Base-by-base conservation (phyloP, 1,140 invertebrate genomes). In the Megalonaias nervosa region DNA sequence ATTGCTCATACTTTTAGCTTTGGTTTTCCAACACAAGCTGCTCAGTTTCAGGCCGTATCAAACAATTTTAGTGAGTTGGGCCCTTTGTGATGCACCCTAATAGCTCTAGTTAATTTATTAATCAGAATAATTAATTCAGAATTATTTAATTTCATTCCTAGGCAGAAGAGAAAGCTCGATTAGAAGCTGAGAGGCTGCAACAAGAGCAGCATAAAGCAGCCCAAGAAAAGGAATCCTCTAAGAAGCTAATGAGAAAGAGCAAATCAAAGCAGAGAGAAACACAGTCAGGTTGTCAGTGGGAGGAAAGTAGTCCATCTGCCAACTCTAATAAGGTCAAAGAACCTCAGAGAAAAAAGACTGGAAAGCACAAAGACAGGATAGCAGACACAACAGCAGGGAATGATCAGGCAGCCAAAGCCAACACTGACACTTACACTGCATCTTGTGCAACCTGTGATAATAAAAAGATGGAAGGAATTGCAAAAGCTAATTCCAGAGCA, bases 81-180 rank as follows among this genome's bases (percentile, higher is more conserved):
- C 17, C 23, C 9, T 21, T 62, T 21, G n/a, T 14, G 4, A 2
- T 31, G 31, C 26, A 15, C 15, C 48, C 21, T 69, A 5, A 19
- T 14, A 14, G 13, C 17, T 69, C 31, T 55, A 48, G 19, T 21
- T 21, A 57, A 55, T 21, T 48, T 57, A 26, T 5, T 69, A 55
- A 38, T 55, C 16, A 23, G 65, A 23, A 23, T 31, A 70, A 23
- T 17, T 16, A 57, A 57, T 11, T 56, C n/a, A 21, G n/a, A 56
- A 57, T 70, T 19, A 31, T 56, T 55, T 55, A 57, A 5, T 55
- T 19, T 19, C 16, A 56, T 69, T 31, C 15, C 19, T 55, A 88
- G 86, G 82, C 82, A 64, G 85, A 88, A 66, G 87, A 87, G 68
- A 86, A 84, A 60, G 82, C 82, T 21, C 70, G 78, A 69, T 67